phyloP scores from a whole-genome alignment of 2,888 invertebrate genomes.

The Machimus atricapillus region DNA sequence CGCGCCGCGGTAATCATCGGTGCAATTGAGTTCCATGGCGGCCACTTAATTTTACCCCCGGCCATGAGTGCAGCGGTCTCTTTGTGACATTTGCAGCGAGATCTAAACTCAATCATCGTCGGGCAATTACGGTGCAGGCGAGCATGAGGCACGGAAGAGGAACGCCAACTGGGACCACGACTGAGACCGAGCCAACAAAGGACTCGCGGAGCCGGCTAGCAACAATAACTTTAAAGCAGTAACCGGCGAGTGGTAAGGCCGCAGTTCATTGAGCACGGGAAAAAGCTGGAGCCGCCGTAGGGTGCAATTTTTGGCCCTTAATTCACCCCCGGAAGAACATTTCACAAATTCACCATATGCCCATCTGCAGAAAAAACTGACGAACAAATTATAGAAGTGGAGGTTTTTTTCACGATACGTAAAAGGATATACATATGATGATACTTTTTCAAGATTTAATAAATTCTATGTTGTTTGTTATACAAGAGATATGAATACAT shows the following conservation, averaged over 20 bases:
- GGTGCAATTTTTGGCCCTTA: constrained; percentile 28
- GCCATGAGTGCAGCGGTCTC: constrained; percentile 30
- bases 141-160: constrained; percentile 27
- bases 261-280: not conserved
- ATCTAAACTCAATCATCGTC: constrained; percentile 36
- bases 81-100: constrained; percentile 31
- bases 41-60: constrained; percentile 38
- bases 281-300: not conserved
- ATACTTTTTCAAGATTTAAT: not conserved
- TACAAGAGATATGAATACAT: too few relatives aligned
- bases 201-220: constrained; percentile 8
- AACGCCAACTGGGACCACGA: not conserved
- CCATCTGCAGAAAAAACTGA: not conserved
- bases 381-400: not conserved
- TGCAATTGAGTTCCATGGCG: constrained; percentile 20
- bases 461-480: not conserved
- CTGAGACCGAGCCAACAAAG: not conserved
- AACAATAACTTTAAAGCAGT: constrained; percentile 27
- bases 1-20: constrained; percentile 30
- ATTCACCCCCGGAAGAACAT: constrained; percentile 1
- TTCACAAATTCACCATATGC: constrained; percentile 16
- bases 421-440: not conserved
- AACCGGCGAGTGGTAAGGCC: not conserved
- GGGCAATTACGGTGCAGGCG: constrained; percentile 25
- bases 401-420: not conserved